Evolutionary conservation across 2,888 invertebrate genomes (phyloP).

Genomic region (Clostera curtula): DNA sequence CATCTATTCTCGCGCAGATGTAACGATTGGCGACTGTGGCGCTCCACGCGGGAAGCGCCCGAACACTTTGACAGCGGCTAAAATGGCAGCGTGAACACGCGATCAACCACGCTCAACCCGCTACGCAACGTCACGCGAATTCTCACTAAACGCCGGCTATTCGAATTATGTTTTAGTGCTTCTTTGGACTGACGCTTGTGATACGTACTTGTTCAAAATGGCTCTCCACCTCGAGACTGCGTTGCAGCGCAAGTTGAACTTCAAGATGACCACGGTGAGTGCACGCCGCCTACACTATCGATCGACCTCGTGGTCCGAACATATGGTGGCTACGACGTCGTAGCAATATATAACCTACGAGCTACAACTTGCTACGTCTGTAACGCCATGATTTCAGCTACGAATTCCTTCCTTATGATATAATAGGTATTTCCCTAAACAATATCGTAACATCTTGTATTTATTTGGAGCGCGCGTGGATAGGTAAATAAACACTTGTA

Average conservation of each 20-base stretch:
- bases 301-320: constrained; percentile 65
- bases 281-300: constrained; percentile 62
- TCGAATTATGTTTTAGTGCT: constrained; percentile 61
- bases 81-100: constrained; percentile 72
- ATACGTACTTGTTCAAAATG: constrained; percentile 43
- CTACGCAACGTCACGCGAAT: constrained; percentile 57
- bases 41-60: constrained; percentile 47
- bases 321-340: constrained; percentile 60
- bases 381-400: constrained; percentile 22
- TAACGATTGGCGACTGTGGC: constrained; percentile 49
- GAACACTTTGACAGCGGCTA: constrained; percentile 62
- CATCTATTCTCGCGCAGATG: constrained; percentile 62
- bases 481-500: constrained; percentile 68
- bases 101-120: constrained; percentile 57
- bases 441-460: too few species aligned
- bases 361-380: constrained; percentile 31
- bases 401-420: constrained; percentile 28
- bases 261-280: constrained; percentile 74
- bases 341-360: constrained; percentile 40
- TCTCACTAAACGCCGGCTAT: constrained; percentile 49
- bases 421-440: too few species aligned
- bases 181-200: constrained; percentile 34
- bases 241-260: constrained; percentile 71
- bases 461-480: constrained; percentile 27
- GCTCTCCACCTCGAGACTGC: constrained; percentile 69